phyloP scores from a whole-genome alignment of 2,888 invertebrate genomes.

The Nymphalis c-album region DNA sequence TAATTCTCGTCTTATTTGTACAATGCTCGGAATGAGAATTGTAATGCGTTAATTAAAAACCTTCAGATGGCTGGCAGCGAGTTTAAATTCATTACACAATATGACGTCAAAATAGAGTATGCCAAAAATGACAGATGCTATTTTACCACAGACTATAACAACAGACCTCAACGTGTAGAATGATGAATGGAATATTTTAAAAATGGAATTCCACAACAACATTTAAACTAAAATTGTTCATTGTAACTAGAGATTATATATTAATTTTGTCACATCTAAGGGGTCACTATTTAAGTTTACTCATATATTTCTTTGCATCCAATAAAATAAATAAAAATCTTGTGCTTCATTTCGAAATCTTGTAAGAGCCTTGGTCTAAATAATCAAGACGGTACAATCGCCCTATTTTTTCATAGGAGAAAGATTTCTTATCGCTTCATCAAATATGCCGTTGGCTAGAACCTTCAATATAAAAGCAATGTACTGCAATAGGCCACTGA shows the following conservation, averaged over 20 bases:
- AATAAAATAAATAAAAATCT: no score
- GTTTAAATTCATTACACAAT: slow-evolving; percentile 1
- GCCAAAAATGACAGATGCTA: not conserved
- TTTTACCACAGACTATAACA: slow-evolving; percentile 3
- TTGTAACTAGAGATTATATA: no score
- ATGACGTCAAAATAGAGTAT: not conserved
- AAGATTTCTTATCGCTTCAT: slow-evolving; percentile 11
- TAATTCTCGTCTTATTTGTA: no score
- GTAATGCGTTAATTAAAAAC: not conserved
- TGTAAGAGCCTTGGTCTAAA: not conserved
- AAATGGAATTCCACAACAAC: no score
- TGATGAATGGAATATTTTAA: not conserved
- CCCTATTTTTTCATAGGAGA: not conserved
- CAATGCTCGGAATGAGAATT: not conserved
- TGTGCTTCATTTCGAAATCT: not conserved
- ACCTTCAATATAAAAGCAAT: slow-evolving; percentile 6
- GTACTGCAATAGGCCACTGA: not conserved
- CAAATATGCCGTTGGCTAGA: slow-evolving; percentile 6
- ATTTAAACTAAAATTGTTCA: no score
- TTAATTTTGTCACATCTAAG: no score
- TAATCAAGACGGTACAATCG: not conserved
- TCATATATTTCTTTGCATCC: no score
- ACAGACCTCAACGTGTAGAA: not conserved
- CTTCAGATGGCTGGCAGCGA: not conserved
- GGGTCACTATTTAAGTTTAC: no score